These are phyloP conservation scores for Mechanitis messenoides DNA, from an alignment of 2,888 invertebrate genomes.

Conservation along the genomic window DNA sequence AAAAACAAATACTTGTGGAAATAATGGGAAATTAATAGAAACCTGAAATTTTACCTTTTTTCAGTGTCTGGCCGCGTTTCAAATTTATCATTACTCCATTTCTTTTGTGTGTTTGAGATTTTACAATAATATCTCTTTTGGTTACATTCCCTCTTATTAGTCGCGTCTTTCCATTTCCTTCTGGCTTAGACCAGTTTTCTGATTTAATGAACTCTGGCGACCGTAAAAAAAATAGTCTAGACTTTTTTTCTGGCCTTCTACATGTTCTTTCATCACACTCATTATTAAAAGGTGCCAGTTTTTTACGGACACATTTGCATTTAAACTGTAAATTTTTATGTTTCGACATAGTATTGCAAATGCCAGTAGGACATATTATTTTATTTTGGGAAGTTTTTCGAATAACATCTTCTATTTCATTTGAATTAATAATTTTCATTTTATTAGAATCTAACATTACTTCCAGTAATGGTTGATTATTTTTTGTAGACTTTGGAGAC, in stretches of 20 bases:
- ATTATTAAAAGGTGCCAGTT: conserved; percentile 19
- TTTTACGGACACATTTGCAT: conserved; percentile 31
- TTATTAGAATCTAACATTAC: conserved; percentile 39
- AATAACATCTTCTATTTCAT: conserved; percentile 38
- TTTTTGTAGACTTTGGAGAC: conserved; percentile 18
- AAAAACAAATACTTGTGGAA: too few species aligned
- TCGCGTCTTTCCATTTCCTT: conserved; percentile 2
- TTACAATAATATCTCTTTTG: conserved; percentile 4
- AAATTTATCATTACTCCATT: not conserved
- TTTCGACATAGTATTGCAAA: conserved; percentile 24
- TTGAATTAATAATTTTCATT: conserved; percentile 43
- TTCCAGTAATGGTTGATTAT: conserved; percentile 30
- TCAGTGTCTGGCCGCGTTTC: not conserved
- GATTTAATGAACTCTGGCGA: conserved; percentile 26
- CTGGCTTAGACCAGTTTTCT: conserved; percentile 16
- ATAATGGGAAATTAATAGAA: too few species aligned
- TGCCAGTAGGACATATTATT: conserved; percentile 28
- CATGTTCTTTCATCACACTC: conserved; percentile 29
- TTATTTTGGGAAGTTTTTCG: conserved; percentile 18
- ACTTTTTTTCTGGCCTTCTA: conserved; percentile 13
- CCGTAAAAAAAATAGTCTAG: conserved; percentile 22
- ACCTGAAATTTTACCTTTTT: not conserved
- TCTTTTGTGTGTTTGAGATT: conserved; percentile 9
- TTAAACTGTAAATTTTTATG: conserved; percentile 17
- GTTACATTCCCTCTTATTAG: not conserved